Percentiles rank a stretch among this genome's conserved stretches.
These are phyloP conservation scores for Orchesella cincta DNA, from an alignment of 1,140 invertebrate species.

Conservation along the genomic window DNA sequence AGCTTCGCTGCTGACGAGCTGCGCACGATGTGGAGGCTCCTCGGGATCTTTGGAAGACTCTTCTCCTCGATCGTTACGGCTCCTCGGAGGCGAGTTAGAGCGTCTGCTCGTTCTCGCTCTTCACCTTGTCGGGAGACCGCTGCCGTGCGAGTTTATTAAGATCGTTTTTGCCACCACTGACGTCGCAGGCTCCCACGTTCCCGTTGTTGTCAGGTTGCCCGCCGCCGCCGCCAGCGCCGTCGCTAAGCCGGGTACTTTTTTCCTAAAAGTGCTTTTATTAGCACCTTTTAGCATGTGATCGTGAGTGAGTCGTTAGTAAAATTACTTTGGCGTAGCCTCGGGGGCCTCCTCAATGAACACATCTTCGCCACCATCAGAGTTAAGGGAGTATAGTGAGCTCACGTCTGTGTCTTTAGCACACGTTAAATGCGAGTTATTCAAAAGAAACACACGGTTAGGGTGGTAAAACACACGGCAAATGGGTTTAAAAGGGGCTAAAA, in stretches of 20 bases:
- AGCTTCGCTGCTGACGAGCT: constrained; percentile 29
- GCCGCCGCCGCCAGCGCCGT: constrained; percentile 2
- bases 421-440: neutral
- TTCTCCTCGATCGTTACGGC: constrained; percentile 41
- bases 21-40: neutral
- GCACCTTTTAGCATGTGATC: neutral
- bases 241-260: neutral
- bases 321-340: constrained; percentile 50
- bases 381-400: constrained; percentile 63
- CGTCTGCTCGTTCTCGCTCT: neutral
- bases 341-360: constrained; percentile 56
- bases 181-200: constrained; percentile 39
- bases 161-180: constrained; percentile 42
- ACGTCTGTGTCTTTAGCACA: constrained; percentile 60
- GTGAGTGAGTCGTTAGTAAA: neutral
- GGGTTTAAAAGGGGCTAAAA: neutral
- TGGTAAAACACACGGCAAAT: constrained; percentile 23
- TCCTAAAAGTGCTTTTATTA: constrained; percentile 15
- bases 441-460: neutral
- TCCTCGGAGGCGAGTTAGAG: constrained; percentile 35
- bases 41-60: constrained; percentile 44
- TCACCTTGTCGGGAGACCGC: constrained; percentile 29
- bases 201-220: constrained; percentile 9
- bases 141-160: constrained; percentile 25
- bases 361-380: constrained; percentile 62